Base-by-base conservation (phyloP, 2,113 vertebrate species). In the Crotophaga sulcirostris region DNA sequence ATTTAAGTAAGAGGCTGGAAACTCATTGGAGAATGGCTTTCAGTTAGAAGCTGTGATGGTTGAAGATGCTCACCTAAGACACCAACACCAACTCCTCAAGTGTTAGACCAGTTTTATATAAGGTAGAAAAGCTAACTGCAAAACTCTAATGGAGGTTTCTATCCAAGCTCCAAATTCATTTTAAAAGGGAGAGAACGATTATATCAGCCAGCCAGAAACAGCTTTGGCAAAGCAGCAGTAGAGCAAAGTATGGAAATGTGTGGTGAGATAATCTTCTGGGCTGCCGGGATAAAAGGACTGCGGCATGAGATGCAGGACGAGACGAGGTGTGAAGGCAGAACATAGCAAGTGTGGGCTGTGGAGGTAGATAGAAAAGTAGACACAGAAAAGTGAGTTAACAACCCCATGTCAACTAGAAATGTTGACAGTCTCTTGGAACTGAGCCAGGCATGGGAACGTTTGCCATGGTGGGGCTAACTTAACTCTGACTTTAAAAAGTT, bases 381-480 rank as follows among this genome's bases (percentile, higher is more conserved):
- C 90, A 82, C 62, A 92, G 86, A 69, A 36, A 95, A 96, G 73
- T 92, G 95, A 96, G 89, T 93, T 97, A 90, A 67, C 94, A 95
- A 59, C 86, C 89, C 86, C 80, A 63, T 34, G 52, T 82, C 93
- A 96, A 93, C 84, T 4, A 73, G 93, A 69, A 79, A 96, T 21
- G 73, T 33, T 92, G 94, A 51, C 96, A 89, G 86, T 4, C 94
- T 58, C 73, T 84, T 94, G 96, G 87, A 91, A 6, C 81, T 31
- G 56, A 94, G 95, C 95, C 96, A 96, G 77, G 56, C 44, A 36
- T 89, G 93, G 79, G 60, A 95, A 86, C 0, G 1, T 76, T 92
- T 31, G 0, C 64, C 1, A 3, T 89, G 90, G 79, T 91, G 47
- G 73, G 95, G 79, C 76, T 92, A 58, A 64, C 76, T 93, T 31